A percentile compares a stretch with the other conserved stretches of the same genome.
Evolutionary conservation across 2,888 invertebrate species (phyloP).

Genomic region (Limulus polyphemus): DNA sequence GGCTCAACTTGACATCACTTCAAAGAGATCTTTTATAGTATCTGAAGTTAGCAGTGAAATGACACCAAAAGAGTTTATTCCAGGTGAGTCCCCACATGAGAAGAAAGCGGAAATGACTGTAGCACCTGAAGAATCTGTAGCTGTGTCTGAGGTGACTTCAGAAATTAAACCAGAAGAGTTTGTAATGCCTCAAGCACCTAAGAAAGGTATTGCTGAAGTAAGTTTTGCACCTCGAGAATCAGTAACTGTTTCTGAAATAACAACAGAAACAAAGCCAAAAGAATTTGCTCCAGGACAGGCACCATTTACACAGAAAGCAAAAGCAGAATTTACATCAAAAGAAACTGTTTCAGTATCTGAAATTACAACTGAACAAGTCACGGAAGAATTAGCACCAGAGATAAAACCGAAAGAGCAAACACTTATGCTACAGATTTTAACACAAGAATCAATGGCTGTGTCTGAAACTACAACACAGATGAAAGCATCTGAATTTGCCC

Average conservation of each 20-base stretch:
- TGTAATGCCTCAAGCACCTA: slow-evolving; percentile 24
- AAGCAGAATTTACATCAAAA: slow-evolving; percentile 30
- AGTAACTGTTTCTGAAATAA: slow-evolving; percentile 47
- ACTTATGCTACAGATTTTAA: slow-evolving; percentile 9
- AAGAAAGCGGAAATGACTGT: slow-evolving; percentile 28
- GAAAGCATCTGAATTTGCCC: slow-evolving; percentile 55
- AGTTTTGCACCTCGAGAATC: slow-evolving; percentile 29
- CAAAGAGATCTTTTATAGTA: slow-evolving; percentile 13
- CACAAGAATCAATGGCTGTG: slow-evolving; percentile 17
- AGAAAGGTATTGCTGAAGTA: slow-evolving; percentile 38
- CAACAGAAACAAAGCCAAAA: slow-evolving; percentile 29
- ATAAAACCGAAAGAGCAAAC: slow-evolving; percentile 14
- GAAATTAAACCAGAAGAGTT: slow-evolving; percentile 16
- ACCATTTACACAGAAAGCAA: slow-evolving; percentile 44
- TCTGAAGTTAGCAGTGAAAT: slow-evolving; percentile 22
- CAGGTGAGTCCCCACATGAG: slow-evolving; percentile 35
- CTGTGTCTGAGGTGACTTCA: slow-evolving; percentile 23
- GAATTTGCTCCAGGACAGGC: slow-evolving; percentile 14
- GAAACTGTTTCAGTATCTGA: slow-evolving; percentile 39
- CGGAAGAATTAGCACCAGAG: slow-evolving; percentile 28
- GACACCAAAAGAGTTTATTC: slow-evolving; percentile 14
- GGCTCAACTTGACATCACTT: slow-evolving; percentile 16
- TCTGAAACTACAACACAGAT: slow-evolving; percentile 48
- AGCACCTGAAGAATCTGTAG: slow-evolving; percentile 17
- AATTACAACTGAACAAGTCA: slow-evolving; percentile 37